A percentile compares a stretch with the other conserved stretches of the same genome.
Conservation (phyloP, 2,797 vertebrate genomes). For the Passerculus sandwichensis region DNA sequence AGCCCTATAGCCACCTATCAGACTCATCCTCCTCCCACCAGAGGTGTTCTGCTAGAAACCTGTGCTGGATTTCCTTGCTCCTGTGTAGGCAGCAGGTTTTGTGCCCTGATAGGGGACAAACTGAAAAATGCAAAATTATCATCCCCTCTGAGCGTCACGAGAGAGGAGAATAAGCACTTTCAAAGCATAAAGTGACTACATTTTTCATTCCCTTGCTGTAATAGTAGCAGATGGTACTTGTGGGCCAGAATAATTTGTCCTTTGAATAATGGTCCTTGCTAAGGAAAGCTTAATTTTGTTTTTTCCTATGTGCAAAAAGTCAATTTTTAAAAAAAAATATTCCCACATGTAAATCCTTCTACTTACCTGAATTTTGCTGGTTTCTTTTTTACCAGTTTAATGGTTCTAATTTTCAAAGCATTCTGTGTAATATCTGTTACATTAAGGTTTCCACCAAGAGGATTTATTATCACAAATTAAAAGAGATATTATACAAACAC, state of each 20-base stretch:
- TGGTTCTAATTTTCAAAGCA: background rate
- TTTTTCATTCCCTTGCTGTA: background rate
- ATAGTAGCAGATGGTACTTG: background rate
- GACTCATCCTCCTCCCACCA: background rate
- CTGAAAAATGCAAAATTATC: background rate
- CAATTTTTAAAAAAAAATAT: background rate
- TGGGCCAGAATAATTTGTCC: background rate
- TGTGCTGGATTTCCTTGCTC: background rate
- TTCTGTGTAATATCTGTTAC: background rate
- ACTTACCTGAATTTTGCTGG: background rate
- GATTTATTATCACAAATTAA: background rate
- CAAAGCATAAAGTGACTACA: background rate
- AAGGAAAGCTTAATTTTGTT: slow-evolving; percentile 2
- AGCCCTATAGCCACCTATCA: background rate
- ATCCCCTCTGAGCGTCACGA: background rate
- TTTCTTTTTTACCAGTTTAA: background rate
- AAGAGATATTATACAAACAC: background rate
- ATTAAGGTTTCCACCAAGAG: background rate
- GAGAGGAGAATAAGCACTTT: background rate
- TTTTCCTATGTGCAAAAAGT: background rate
- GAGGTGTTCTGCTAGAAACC: background rate
- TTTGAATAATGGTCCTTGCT: background rate
- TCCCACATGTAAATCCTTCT: background rate
- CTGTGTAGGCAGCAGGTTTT: background rate
- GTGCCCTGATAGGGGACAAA: background rate